phyloP scores from a whole-genome alignment of 2,113 vertebrate genomes.

The Pseudorasbora parva region DNA sequence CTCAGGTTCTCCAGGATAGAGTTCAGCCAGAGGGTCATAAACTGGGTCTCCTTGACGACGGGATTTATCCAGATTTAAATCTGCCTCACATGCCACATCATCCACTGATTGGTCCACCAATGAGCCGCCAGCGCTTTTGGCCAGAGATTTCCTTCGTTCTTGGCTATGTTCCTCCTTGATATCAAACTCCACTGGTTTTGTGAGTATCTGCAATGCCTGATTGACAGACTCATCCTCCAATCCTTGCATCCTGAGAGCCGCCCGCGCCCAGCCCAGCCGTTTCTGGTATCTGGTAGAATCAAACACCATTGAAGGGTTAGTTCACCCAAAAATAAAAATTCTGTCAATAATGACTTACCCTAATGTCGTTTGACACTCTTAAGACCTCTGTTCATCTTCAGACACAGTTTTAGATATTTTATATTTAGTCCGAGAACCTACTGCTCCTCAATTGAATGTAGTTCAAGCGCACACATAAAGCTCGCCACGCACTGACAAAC shows the following conservation, averaged over 20 bases:
- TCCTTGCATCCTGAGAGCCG: conserved; percentile 77
- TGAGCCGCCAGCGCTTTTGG: too few relatives aligned
- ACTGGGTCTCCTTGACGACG: conserved; percentile 56
- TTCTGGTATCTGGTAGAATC: conserved; percentile 78
- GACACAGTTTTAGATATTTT: too few relatives aligned
- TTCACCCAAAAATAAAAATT: too few relatives aligned
- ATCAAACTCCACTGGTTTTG: conserved; percentile 60
- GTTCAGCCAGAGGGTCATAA: conserved; percentile 24
- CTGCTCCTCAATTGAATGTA: too few relatives aligned
- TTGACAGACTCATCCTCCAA: conserved; percentile 69
- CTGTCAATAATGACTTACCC: too few relatives aligned
- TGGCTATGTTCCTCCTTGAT: not conserved
- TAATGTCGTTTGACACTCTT: too few relatives aligned
- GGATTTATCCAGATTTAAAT: conserved; percentile 8
- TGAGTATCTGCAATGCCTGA: conserved; percentile 73
- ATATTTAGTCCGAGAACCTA: too few relatives aligned
- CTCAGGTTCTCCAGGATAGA: conserved; percentile 36
- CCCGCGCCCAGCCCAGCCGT: conserved; percentile 78
- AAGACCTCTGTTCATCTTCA: too few relatives aligned
- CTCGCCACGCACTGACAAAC: too few relatives aligned
- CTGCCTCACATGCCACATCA: not conserved
- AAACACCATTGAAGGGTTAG: not conserved
- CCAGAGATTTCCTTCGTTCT: not conserved
- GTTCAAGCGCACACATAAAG: too few relatives aligned
- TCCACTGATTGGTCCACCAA: not conserved